Evolutionary conservation across 1,140 invertebrate genomes (phyloP), one percentile per base, ranked within the genome.

Genomic region (Drosophila mojavensis): DNA sequence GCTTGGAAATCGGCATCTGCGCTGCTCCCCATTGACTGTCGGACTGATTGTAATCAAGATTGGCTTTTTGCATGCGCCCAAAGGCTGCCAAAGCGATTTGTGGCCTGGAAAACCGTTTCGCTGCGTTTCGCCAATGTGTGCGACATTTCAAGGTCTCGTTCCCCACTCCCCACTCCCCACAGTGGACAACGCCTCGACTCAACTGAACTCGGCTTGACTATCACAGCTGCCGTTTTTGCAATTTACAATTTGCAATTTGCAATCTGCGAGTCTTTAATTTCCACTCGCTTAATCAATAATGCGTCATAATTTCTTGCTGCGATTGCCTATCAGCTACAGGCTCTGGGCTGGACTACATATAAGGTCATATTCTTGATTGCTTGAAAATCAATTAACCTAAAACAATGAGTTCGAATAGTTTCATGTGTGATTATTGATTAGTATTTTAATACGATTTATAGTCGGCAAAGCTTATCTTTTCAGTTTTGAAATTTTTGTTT

Each of bases 31-130:
- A 75, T 65, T 56, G 65, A 68, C 61, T 71, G 61, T 68, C 50
- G 71, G 71, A 86, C 79, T 77, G 82, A 86, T 86, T 86, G 83
- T 82, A 88, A 86, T 86, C 83, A 70, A 86, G 83, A 86, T 86
- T 86, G 82, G 82, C 79, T 85, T 70, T 81, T 85, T 86, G 79
- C 82, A 70, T 81, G 82, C 55, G 75, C 78, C 59, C 48, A 47
- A 47, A 15, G 66, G 43, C 60, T 73, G 76, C 76, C 71, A 86
- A 63, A 64, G 58, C 75, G 75, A 79, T 88, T 86, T 86, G 82
- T 76, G 83, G 79, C 76, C 69, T 74, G 83, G 53, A 79, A 85
- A 86, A 86, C 70, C 26, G 75, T 74, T 79, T 69, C 59, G 30
- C 48, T 79, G 69, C 75, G 58, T 75, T 66, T 58, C 43, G 51